Evolutionary conservation across 1,140 invertebrate species (phyloP), one percentile per base, ranked within the genome.

Genomic region (Pseudobourletiella spinata): DNA sequence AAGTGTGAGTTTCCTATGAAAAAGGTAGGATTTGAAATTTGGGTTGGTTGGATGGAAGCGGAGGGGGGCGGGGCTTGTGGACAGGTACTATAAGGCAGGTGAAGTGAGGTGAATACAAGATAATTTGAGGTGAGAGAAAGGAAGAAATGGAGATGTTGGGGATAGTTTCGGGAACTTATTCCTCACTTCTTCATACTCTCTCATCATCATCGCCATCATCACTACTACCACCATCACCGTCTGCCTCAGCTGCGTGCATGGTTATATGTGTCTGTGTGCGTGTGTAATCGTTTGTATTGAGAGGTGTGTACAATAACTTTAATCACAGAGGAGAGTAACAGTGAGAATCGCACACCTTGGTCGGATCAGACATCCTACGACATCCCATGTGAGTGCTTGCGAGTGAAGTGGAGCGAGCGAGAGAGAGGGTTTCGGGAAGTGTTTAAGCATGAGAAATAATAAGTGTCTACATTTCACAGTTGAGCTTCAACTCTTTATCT

Each of bases 401-500:
- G n/a, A n/a, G n/a, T n/a, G n/a, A n/a, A n/a, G n/a, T n/a, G n/a
- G n/a, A n/a, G n/a, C n/a, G n/a, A n/a, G n/a, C n/a, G n/a, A n/a
- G n/a, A n/a, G n/a, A n/a, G n/a, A n/a, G n/a, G n/a, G n/a, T n/a
- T n/a, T n/a, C n/a, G n/a, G n/a, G 32, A 39, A n/a, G 8, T 39
- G 32, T 39, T 39, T 22, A 48, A 48, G 11, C 8, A 51, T 25
- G 48, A 11, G 29, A 55, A 55, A 35, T 55, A 35, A 35, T 32
- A 55, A 39, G 52, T 55, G 52, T 55, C 52, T 28, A 55, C 52
- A 55, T 55, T 55, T 55, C 52, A 55, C 52, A 55, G 52, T 55
- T 55, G 52, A 55, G 52, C 32, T 55, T 55, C 52, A 55, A 55
- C 52, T 55, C 52, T 55, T 55, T 55, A 55, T 55, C 52, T 55